These are phyloP conservation scores for Aethes cnicana DNA, from an alignment of 2,888 invertebrate genomes.

Conservation along the genomic window DNA sequence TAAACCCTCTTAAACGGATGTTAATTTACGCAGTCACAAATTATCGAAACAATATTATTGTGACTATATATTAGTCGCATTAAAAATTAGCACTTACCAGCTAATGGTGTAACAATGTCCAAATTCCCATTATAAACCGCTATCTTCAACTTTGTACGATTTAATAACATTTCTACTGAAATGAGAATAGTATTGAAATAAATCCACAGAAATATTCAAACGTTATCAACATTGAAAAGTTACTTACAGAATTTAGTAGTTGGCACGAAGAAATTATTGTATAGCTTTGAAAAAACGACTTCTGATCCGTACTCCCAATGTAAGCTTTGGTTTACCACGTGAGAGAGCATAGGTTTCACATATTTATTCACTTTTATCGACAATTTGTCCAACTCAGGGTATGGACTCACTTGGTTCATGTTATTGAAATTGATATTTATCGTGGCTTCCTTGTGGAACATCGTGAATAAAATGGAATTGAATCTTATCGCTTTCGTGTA, in stretches of 20 bases:
- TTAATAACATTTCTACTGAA: slow-evolving; percentile 69
- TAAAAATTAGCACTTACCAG: slow-evolving; percentile 48
- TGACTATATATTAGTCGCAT: too few species aligned
- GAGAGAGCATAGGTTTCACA: slow-evolving; percentile 60
- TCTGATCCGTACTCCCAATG: slow-evolving; percentile 57
- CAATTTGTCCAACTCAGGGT: slow-evolving; percentile 50
- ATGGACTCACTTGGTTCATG: slow-evolving; percentile 55
- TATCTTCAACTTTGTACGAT: slow-evolving; percentile 60
- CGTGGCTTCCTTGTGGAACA: slow-evolving; percentile 46
- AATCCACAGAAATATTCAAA: not conserved
- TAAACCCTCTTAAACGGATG: too few species aligned
- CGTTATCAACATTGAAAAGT: not conserved
- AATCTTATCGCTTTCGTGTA: slow-evolving; percentile 47
- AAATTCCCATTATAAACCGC: slow-evolving; percentile 71
- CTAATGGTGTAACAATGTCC: slow-evolving; percentile 67
- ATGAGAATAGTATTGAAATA: too few species aligned
- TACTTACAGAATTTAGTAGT: slow-evolving; percentile 66
- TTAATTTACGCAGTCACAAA: too few species aligned
- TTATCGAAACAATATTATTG: too few species aligned
- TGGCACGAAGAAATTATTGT: slow-evolving; percentile 57
- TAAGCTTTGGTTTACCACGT: slow-evolving; percentile 58
- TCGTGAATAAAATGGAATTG: slow-evolving; percentile 47
- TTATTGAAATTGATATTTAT: slow-evolving; percentile 65
- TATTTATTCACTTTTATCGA: slow-evolving; percentile 54
- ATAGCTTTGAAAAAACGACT: slow-evolving; percentile 53